Evolutionary conservation across 2,888 invertebrate species (phyloP).

Genomic region (Sicus ferrugineus): DNA sequence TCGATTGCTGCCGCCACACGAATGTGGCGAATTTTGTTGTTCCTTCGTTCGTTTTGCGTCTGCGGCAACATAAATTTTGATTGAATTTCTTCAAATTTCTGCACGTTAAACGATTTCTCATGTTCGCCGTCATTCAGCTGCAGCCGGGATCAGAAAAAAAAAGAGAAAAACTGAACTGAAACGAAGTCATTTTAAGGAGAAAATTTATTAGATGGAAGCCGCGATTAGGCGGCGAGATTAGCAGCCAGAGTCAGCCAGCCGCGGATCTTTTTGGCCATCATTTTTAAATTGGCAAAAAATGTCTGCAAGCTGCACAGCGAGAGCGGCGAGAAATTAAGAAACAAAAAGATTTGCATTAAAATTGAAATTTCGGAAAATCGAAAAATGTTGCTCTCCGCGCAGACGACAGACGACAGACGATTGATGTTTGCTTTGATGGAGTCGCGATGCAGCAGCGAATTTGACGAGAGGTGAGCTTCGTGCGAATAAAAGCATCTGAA

Average conservation of each 20-base stretch:
- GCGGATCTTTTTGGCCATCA: background rate
- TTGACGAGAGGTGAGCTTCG: conserved; percentile 5
- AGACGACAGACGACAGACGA: background rate
- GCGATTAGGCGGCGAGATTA: too few relatives aligned
- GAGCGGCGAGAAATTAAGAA: background rate
- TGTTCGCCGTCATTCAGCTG: background rate
- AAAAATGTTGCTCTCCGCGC: background rate
- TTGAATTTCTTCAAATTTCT: conserved; percentile 14
- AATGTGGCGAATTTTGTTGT: too few relatives aligned
- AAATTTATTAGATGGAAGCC: conserved; percentile 18
- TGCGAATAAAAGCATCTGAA: conserved; percentile 20
- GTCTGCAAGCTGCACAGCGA: background rate
- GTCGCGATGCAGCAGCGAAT: background rate
- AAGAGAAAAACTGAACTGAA: background rate
- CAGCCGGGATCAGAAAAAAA: background rate
- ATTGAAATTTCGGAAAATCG: background rate
- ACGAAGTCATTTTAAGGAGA: conserved; percentile 14
- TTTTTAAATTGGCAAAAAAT: background rate
- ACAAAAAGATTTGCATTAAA: conserved; percentile 23
- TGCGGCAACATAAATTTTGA: background rate
- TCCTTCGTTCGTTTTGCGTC: too few relatives aligned
- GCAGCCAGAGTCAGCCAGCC: background rate
- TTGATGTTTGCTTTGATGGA: conserved; percentile 19
- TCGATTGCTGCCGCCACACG: too few relatives aligned
- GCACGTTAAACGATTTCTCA: conserved; percentile 22